Conservation (phyloP, 2,888 invertebrate genomes). For the Amaurobius ferox region DNA sequence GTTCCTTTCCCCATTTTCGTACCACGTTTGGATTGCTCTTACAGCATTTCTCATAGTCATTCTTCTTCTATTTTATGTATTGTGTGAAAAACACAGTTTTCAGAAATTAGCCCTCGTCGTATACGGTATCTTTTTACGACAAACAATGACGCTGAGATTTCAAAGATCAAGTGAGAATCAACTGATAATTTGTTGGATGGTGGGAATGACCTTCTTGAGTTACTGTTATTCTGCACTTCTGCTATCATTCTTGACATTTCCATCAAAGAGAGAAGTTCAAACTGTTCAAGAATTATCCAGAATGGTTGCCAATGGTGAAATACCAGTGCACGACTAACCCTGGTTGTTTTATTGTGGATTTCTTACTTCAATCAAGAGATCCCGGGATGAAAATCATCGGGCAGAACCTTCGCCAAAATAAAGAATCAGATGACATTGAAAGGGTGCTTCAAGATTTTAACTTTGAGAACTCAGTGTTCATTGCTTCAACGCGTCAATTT, state of each 20-base stretch:
- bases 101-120: not conserved
- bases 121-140: not conserved
- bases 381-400: not conserved
- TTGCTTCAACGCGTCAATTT: too few species aligned
- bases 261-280: not conserved
- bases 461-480: too few species aligned
- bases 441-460: not conserved
- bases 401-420: not conserved
- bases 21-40: not conserved
- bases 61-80: not conserved
- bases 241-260: not conserved
- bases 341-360: not conserved
- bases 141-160: not conserved
- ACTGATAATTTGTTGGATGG: not conserved
- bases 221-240: not conserved
- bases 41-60: not conserved
- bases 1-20: not conserved
- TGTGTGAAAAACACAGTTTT: not conserved
- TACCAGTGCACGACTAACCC: not conserved
- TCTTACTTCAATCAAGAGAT: not conserved
- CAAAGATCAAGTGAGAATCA: not conserved
- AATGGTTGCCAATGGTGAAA: not conserved
- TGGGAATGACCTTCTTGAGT: not conserved
- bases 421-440: not conserved
- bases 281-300: not conserved